Base-by-base conservation (phyloP, 2,113 vertebrate species). In the Gasterosteus aculeatus region DNA sequence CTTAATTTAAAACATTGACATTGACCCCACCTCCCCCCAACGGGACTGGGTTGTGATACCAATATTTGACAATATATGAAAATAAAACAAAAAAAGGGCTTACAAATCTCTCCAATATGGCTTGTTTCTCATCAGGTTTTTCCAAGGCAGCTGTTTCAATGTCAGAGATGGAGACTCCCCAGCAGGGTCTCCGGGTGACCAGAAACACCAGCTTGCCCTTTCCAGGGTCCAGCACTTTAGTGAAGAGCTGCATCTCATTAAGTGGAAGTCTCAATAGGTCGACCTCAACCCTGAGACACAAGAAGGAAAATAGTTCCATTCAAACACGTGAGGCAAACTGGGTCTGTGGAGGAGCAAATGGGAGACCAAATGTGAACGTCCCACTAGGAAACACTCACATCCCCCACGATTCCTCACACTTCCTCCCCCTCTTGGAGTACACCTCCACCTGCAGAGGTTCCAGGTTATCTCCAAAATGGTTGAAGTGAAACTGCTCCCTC, bases 401-500 rank as follows among this genome's bases (percentile, higher is more conserved):
- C 89, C 96, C 97, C 94, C 97, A 95, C 72, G 96, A 95, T 16
- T 97, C 97, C 73, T 96, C 95, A 0, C 93, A 93, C 81, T 97
- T 99, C 92, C 95, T 96, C 88, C 95, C 94, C 91, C 95, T 96
- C 89, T 97, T 98, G 88, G 93, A 95, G 93, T 91, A 96, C 79
- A 98, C 94, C 89, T 98, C 97, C 84, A 97, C 95, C 92, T 98
- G 95, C 93, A 99, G 94, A 76, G 95, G 92, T 86, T 96, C 97
- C 93, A 95, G 95, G 91, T 94, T 96, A 92, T 99, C 97, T 91
- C 95, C 95, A 93, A 96, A 98, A 91, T 97, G 96, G 95, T 97
- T 97, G 94, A 99, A 98, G 92, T 99, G 97, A 95, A 99, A 98
- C 92, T 93, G 94, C 92, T 99, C 97, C 92, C 95, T 96, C 98